phyloP scores from a whole-genome alignment of 2,888 invertebrate species.

The Eretmocerus hayati region DNA sequence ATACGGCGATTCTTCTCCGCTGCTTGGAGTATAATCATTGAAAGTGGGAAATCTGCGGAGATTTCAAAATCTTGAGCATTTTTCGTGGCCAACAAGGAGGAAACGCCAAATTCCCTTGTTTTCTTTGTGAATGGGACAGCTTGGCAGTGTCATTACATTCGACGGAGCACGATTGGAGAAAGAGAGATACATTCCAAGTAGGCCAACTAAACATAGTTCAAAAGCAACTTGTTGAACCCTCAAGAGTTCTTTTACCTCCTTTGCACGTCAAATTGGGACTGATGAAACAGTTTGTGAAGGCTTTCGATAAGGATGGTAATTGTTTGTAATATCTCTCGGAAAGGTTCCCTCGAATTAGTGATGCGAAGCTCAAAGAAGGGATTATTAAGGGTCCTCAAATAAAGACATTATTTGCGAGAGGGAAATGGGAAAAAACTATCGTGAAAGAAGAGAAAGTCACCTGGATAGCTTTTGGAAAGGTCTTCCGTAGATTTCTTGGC shows the following conservation, averaged over 20 bases:
- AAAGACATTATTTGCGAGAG: slow-evolving; percentile 3
- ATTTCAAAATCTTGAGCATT: not conserved
- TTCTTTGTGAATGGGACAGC: not conserved
- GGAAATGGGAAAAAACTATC: slow-evolving; percentile 6
- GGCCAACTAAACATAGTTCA: not conserved
- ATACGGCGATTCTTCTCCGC: too few species aligned
- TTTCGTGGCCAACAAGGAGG: not conserved
- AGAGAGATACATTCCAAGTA: not conserved
- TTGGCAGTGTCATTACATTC: not conserved
- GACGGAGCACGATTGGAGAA: not conserved
- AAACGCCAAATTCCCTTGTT: not conserved
- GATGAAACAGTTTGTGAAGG: too few species aligned
- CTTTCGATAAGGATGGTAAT: too few species aligned
- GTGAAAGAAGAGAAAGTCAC: not conserved
- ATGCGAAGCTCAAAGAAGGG: too few species aligned
- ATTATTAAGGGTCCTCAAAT: slow-evolving; percentile 19
- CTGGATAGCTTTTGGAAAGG: not conserved
- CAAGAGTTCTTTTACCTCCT: not conserved
- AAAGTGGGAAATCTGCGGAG: not conserved
- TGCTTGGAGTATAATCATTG: too few species aligned
- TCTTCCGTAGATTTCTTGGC: too few species aligned
- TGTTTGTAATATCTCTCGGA: slow-evolving; percentile 14
- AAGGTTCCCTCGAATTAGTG: slow-evolving; percentile 21
- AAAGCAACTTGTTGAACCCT: not conserved
- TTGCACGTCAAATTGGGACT: not conserved